Evolutionary conservation across 2,888 invertebrate species (phyloP).

Genomic region (Drosophila barbarae): DNA sequence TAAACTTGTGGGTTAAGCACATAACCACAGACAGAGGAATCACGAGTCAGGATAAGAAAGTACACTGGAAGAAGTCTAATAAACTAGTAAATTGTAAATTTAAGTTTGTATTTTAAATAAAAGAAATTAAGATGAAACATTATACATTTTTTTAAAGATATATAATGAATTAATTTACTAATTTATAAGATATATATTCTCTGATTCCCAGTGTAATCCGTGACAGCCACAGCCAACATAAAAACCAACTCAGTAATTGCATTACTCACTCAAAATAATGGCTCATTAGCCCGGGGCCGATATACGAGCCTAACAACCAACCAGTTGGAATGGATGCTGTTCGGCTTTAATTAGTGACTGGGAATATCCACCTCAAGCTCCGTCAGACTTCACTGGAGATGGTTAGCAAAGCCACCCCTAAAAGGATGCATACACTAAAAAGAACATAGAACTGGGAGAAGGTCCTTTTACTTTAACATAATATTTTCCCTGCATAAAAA

Average conservation of each 20-base stretch:
- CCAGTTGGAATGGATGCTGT: slow-evolving; percentile 9
- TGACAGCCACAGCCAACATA: slow-evolving; percentile 7
- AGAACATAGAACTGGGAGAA: neutral
- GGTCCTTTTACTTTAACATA: slow-evolving; percentile 1
- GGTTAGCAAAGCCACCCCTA: neutral
- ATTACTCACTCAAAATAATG: slow-evolving; percentile 48
- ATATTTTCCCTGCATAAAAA: slow-evolving; percentile 3
- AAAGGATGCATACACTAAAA: slow-evolving; percentile 5
- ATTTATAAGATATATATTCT: too few relatives aligned
- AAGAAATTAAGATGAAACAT: neutral
- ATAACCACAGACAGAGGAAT: slow-evolving; percentile 13
- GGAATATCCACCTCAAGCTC: slow-evolving; percentile 5
- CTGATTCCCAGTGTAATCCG: neutral
- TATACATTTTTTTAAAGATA: too few relatives aligned
- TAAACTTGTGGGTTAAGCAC: slow-evolving; percentile 23
- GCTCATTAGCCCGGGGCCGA: slow-evolving; percentile 31
- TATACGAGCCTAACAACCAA: slow-evolving; percentile 5
- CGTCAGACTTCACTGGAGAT: slow-evolving; percentile 22
- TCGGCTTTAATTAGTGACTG: slow-evolving; percentile 25
- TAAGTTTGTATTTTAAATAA: neutral
- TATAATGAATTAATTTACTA: neutral
- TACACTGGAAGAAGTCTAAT: neutral
- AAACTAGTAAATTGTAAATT: neutral
- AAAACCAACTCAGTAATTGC: slow-evolving; percentile 46
- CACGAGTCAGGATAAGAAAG: slow-evolving; percentile 7